Percentiles rank a stretch among this genome's conserved stretches.
Evolutionary conservation across 2,888 invertebrate genomes (phyloP).

Genomic region (Arenicola marina): DNA sequence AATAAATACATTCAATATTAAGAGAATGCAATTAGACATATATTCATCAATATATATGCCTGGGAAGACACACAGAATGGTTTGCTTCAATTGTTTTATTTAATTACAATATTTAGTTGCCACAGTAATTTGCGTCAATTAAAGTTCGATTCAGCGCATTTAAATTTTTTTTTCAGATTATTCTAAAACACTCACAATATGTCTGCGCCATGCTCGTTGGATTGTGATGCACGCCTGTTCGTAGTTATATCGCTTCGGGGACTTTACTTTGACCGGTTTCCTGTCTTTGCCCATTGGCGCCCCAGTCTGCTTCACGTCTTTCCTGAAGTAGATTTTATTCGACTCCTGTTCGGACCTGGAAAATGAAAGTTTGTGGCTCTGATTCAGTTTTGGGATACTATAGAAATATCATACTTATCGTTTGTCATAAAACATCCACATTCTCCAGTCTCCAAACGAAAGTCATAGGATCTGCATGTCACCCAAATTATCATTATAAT

Average conservation of each 20-base stretch:
- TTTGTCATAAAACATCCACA: no score
- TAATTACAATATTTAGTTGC: background rate
- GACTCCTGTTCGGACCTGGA: no score
- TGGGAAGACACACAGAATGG: background rate
- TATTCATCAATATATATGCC: background rate
- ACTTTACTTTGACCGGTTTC: background rate
- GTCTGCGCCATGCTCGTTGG: constrained; percentile 1
- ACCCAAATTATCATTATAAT: no score
- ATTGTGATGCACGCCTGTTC: background rate
- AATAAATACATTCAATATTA: background rate
- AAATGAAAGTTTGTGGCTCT: no score
- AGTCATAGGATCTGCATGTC: no score
- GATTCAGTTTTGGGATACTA: no score
- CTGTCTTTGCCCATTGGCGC: background rate
- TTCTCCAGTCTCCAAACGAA: no score
- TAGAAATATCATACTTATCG: no score
- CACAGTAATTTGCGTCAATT: background rate
- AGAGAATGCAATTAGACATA: background rate
- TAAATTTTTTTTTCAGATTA: background rate
- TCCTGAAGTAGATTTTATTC: no score
- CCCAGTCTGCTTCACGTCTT: no score
- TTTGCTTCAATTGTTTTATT: background rate
- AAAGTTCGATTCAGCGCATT: background rate
- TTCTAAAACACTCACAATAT: constrained; percentile 1
- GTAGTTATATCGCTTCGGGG: background rate